Conservation (phyloP, 2,797 vertebrate genomes). For the Pseudochromis fuscus region DNA sequence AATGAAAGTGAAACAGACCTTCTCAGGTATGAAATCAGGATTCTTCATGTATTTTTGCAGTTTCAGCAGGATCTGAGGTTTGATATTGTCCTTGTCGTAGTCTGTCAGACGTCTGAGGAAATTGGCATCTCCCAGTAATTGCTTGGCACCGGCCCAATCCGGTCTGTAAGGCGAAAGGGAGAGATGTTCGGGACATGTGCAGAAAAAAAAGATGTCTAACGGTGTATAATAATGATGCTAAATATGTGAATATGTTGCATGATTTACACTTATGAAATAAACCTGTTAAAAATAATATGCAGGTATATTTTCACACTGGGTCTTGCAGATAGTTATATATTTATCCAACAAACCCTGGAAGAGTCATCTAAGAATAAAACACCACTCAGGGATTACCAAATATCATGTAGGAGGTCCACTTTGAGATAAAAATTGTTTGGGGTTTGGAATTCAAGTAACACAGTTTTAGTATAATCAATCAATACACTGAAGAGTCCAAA, state of each 20-base stretch:
- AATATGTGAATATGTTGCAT: not conserved
- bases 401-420: not conserved
- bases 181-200: slow-evolving; percentile 2
- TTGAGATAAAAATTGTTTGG: not conserved
- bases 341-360: not conserved
- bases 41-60: slow-evolving; percentile 89
- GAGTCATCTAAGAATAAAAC: not conserved
- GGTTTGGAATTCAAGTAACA: not conserved
- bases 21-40: slow-evolving; percentile 89
- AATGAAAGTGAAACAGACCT: slow-evolving; percentile 69
- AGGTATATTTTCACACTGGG: not conserved
- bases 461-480: not conserved
- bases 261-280: slow-evolving; percentile 7
- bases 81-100: slow-evolving; percentile 91
- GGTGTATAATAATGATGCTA: not conserved
- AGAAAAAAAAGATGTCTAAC: not conserved
- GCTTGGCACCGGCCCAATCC: slow-evolving; percentile 89
- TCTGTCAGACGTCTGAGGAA: slow-evolving; percentile 88
- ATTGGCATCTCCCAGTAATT: slow-evolving; percentile 87
- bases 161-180: slow-evolving; percentile 78
- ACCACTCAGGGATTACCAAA: not conserved
- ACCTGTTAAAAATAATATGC: not conserved
- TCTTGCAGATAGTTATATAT: not conserved
- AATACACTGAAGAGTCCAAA: not conserved
- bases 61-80: slow-evolving; percentile 84